phyloP scores from a whole-genome alignment of 2,113 vertebrate species.

The Xenopus borealis region DNA sequence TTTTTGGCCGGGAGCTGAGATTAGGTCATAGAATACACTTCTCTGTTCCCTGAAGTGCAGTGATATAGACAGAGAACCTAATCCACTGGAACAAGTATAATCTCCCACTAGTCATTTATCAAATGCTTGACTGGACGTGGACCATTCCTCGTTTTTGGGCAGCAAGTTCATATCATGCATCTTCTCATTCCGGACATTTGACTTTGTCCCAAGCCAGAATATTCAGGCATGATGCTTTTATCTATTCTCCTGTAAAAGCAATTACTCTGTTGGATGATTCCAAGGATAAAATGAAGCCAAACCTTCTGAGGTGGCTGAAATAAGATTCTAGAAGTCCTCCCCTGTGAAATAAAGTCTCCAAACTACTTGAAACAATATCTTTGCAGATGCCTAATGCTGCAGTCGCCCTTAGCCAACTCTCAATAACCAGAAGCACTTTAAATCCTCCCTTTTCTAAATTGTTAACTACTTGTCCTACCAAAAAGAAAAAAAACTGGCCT shows the following conservation, averaged over 20 bases:
- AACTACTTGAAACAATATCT: neutral
- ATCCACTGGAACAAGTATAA: constrained; percentile 25
- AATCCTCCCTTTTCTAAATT: too few species aligned
- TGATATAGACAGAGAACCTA: constrained; percentile 18
- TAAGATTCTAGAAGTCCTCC: neutral
- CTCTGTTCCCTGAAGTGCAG: constrained; percentile 14
- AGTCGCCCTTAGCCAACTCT: neutral
- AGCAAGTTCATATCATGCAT: constrained; percentile 25
- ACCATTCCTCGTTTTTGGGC: neutral
- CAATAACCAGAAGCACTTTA: neutral
- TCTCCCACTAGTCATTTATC: constrained; percentile 26
- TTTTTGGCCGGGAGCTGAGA: constrained; percentile 8
- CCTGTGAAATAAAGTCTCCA: neutral
- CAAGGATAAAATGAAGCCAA: neutral
- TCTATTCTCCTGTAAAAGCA: constrained; percentile 23
- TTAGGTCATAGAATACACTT: constrained; percentile 31
- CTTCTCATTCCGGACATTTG: constrained; percentile 1
- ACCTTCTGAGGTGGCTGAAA: constrained; percentile 7
- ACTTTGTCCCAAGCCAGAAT: neutral
- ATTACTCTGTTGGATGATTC: constrained; percentile 11
- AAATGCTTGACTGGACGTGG: constrained; percentile 5
- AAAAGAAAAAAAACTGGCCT: neutral
- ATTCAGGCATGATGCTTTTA: constrained; percentile 8
- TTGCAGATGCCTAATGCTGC: constrained; percentile 1
- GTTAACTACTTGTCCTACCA: too few species aligned